Base-by-base conservation (phyloP, 2,113 vertebrate genomes). In the Gavialis gangeticus region DNA sequence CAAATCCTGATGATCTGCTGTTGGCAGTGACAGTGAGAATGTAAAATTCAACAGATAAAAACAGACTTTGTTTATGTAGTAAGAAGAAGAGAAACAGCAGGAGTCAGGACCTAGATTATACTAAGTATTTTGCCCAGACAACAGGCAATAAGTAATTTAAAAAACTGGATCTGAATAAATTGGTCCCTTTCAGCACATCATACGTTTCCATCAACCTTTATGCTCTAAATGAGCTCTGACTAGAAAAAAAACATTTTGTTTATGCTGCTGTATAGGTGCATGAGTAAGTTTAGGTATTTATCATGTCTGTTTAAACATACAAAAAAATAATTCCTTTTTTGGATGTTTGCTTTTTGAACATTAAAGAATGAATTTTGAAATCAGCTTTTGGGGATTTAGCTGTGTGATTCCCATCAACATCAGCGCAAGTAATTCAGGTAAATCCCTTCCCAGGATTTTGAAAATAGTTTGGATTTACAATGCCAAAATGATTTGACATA, bases 391-490 rank as follows among this genome's bases (percentile, higher is more conserved):
- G 77, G 66, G 79, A 90, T 79, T 95, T 84, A 89, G 37, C 34
- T 58, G 28, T 34, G 54, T 92, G 87, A 92, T 30, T 91, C 46
- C 63, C 82, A 93, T 66, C 87, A 90, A 96, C 84, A 93, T n/a
- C 28, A 63, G 27, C 37, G 21, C 77, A 94, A 80, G 82, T 34
- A 2, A 90, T 7, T 5, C 12, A 75, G 82, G 63, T 62, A 90
- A 30, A 77, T 79, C 30, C 63, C 57, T 94, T 94, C 81, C 37
- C 16, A 84, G 22, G 62, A 82, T 85, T 89, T 30, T 84, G 55
- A 88, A 92, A 82, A 56, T 81, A 60, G 82, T 77, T 63, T 57
- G 34, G 24, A 88, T 80, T 67, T 59, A 34, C 60, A 67, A 46
- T 77, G 28, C 14, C 28, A 56, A 94, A 79, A 55, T 4, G 4